phyloP scores from a whole-genome alignment of 2,888 invertebrate species.

The Catonia carolina region DNA sequence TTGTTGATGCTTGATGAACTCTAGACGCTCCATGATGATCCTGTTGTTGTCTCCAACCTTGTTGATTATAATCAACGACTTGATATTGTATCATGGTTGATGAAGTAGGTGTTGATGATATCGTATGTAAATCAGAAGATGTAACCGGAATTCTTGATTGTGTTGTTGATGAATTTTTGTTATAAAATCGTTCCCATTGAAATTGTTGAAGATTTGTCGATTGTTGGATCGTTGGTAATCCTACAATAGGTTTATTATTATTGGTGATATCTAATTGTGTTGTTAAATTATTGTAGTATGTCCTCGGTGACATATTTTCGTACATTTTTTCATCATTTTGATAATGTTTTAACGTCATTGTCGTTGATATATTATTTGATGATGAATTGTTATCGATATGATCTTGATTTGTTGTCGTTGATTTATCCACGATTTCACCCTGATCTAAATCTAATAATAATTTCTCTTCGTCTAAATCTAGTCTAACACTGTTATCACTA shows the following conservation, averaged over 20 bases:
- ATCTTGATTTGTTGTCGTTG: background rate
- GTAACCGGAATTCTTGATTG: too few species aligned
- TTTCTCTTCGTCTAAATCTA: background rate
- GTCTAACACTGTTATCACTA: too few species aligned
- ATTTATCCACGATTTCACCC: slow-evolving; percentile 16
- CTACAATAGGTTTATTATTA: background rate
- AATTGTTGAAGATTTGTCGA: background rate
- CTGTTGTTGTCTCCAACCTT: too few species aligned
- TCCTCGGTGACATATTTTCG: slow-evolving; percentile 15
- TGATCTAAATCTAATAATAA: slow-evolving; percentile 22
- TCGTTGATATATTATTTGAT: background rate
- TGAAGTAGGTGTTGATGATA: too few species aligned
- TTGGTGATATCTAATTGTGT: background rate
- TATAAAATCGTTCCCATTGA: background rate
- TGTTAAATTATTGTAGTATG: slow-evolving; percentile 10
- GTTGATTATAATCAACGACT: too few species aligned
- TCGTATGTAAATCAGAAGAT: too few species aligned
- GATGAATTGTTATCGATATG: background rate
- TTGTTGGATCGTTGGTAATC: too few species aligned
- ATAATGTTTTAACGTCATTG: slow-evolving; percentile 2
- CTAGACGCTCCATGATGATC: too few species aligned
- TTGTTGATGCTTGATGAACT: too few species aligned
- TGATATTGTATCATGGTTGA: too few species aligned
- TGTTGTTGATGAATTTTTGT: too few species aligned
- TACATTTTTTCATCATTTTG: background rate